Percentiles rank a stretch among this genome's conserved stretches.
Conservation (phyloP, 1,140 invertebrate species). For the Myzus persicae region DNA sequence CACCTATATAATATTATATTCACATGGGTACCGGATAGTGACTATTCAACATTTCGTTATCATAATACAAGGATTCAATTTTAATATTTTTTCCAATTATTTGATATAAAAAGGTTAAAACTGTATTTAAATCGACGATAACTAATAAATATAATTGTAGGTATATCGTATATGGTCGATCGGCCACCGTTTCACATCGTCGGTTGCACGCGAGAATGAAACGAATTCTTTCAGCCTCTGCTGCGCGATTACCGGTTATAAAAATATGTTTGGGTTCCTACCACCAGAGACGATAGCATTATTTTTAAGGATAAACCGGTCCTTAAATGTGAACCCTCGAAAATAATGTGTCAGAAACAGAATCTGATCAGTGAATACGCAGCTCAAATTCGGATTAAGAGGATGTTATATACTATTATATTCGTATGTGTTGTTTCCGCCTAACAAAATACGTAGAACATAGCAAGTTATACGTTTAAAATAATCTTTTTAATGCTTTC, state of each 20-base stretch:
- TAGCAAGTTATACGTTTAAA: background rate
- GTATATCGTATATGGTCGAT: too few relatives aligned
- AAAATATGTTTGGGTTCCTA: background rate
- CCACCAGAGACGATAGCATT: background rate
- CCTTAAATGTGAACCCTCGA: background rate
- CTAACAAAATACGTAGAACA: background rate
- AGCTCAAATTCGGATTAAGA: background rate
- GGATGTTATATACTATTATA: background rate
- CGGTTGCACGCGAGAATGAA: background rate
- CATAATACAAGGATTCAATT: too few relatives aligned
- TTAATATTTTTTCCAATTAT: too few relatives aligned
- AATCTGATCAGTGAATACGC: background rate
- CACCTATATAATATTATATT: too few relatives aligned
- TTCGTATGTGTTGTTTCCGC: background rate
- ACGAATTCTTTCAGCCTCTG: background rate
- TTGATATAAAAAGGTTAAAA: background rate
- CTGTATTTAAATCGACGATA: background rate
- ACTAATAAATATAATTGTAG: background rate
- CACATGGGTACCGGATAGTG: too few relatives aligned
- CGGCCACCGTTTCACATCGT: too few relatives aligned
- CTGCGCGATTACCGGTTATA: background rate
- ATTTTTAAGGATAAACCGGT: slow-evolving; percentile 7
- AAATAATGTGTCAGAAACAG: background rate
- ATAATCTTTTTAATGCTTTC: too few relatives aligned
- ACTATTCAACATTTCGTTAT: too few relatives aligned